These are phyloP conservation scores for Eupithecia exiguata DNA, from an alignment of 2,888 invertebrate genomes.

Conservation along the genomic window DNA sequence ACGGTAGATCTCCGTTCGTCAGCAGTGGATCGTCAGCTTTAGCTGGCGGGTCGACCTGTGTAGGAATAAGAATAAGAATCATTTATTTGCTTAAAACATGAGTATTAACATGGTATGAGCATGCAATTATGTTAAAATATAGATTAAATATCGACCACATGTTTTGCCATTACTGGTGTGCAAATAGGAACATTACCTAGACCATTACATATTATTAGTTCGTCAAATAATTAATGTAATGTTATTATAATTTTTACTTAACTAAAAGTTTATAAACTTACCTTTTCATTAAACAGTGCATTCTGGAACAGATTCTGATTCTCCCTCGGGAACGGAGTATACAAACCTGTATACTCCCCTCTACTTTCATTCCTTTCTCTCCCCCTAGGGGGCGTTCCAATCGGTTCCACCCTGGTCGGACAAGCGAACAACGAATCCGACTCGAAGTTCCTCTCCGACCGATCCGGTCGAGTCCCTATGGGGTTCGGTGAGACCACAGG, in stretches of 20 bases:
- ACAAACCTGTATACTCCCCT: conserved; percentile 50
- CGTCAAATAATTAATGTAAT: no score
- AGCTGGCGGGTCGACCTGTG: background rate
- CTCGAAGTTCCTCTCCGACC: conserved; percentile 54
- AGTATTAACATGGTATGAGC: no score
- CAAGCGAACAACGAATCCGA: conserved; percentile 64
- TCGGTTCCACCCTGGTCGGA: conserved; percentile 64
- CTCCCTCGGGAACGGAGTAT: conserved; percentile 76
- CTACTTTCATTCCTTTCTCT: conserved; percentile 36
- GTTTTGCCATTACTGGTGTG: no score
- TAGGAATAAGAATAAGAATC: no score
- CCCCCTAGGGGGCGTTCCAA: conserved; percentile 54
- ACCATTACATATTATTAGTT: no score
- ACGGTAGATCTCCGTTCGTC: conserved; percentile 73
- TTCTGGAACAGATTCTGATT: conserved; percentile 73
- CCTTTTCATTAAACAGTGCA: conserved; percentile 70
- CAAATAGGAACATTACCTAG: no score
- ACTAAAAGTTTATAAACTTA: background rate
- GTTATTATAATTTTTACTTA: no score
- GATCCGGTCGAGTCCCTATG: conserved; percentile 70
- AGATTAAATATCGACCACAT: no score
- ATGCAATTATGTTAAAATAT: no score
- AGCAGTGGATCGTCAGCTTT: conserved; percentile 52
- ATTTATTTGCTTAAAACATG: no score
- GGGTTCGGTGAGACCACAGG: conserved; percentile 74